Conservation (phyloP, 1,140 invertebrate genomes). For the Drosophila kurseongensis region DNA sequence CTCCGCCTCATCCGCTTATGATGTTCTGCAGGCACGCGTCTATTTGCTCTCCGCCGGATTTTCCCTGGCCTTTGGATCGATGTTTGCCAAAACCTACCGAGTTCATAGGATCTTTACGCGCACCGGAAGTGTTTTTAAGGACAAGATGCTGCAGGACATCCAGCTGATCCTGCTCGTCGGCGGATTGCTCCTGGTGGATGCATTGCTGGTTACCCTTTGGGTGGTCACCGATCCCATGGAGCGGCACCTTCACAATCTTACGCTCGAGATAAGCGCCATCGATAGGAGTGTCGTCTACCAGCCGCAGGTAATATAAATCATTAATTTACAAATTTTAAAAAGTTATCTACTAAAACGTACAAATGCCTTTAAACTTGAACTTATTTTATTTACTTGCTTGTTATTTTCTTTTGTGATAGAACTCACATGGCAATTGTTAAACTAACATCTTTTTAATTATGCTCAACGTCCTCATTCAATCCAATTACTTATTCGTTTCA, state of each 20-base stretch:
- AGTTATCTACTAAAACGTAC: too few species aligned
- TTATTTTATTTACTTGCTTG: too few species aligned
- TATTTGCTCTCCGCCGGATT: conserved; percentile 95
- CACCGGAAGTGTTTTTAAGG: conserved; percentile 87
- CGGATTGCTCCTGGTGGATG: conserved; percentile 91
- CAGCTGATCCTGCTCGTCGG: conserved; percentile 93
- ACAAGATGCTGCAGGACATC: conserved; percentile 92
- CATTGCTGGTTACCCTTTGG: conserved; percentile 92
- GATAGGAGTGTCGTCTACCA: conserved; percentile 94
- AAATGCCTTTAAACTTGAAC: too few species aligned
- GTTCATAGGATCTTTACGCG: conserved; percentile 94
- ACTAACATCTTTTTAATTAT: neutral
- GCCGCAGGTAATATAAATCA: conserved; percentile 88
- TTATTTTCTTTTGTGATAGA: too few species aligned
- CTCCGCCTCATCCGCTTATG: neutral
- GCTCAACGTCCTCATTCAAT: neutral
- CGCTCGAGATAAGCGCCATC: conserved; percentile 90
- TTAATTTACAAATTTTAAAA: too few species aligned
- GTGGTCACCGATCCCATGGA: conserved; percentile 93
- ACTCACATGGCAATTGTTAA: too few species aligned
- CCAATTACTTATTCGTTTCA: neutral
- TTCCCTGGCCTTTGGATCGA: conserved; percentile 94
- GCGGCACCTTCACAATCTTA: conserved; percentile 92
- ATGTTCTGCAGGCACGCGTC: conserved; percentile 89
- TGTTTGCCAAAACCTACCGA: conserved; percentile 95